Percentiles rank a stretch among this genome's conserved stretches.
Evolutionary conservation across 2,888 invertebrate genomes (phyloP).

Genomic region (Andrena bucephala): DNA sequence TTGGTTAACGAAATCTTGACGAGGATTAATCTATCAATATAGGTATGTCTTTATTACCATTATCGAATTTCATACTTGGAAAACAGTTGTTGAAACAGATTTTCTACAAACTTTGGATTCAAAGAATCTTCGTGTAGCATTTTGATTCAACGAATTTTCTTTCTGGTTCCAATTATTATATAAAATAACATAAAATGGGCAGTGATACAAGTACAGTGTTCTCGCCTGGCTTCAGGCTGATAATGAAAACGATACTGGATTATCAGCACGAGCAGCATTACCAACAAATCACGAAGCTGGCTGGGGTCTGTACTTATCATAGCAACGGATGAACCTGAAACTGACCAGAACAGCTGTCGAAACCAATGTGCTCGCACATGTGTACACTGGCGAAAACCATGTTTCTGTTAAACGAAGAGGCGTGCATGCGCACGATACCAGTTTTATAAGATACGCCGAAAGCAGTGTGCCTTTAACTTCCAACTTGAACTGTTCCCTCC

Average conservation of each 20-base stretch:
- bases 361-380: conserved; percentile 24
- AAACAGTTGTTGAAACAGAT: no score
- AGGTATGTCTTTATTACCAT: no score
- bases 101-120: no score
- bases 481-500: not conserved
- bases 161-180: no score
- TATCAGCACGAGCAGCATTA: conserved; percentile 8
- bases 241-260: conserved; percentile 2
- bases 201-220: not conserved
- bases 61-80: no score
- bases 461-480: not conserved
- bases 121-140: no score
- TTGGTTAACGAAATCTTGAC: no score
- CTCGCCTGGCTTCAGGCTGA: not conserved
- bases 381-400: conserved; percentile 5
- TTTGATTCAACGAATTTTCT: no score
- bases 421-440: conserved; percentile 7
- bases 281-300: conserved; percentile 30
- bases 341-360: conserved; percentile 38
- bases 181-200: not conserved
- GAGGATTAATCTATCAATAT: no score
- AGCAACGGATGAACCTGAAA: conserved; percentile 34
- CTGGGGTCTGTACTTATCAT: conserved; percentile 16
- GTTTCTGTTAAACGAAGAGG: conserved; percentile 16
- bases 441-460: not conserved